Base-by-base conservation (phyloP, 2,113 vertebrate species). In the Oncorhynchus kisutch region DNA sequence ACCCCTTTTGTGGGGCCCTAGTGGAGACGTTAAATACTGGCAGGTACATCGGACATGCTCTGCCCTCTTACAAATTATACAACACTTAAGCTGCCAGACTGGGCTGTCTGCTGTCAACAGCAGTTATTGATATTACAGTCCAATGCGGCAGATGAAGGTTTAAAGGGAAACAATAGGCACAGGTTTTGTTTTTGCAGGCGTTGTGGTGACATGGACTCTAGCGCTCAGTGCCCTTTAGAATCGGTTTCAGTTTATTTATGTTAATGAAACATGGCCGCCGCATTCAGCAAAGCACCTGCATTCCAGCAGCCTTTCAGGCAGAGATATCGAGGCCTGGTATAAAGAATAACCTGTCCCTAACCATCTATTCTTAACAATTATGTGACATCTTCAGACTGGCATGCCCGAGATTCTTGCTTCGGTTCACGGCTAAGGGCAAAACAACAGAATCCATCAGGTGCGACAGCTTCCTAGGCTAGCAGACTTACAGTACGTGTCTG, bases 371-470 rank as follows among this genome's bases (percentile, higher is more conserved):
- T 79, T 49, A 75, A 73, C 60, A 71, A 68, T 66, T 76, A 31
- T 78, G 67, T 72, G 25, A n/a, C 31, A 67, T 77, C 18, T 78
- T 71, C 57, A n/a, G 66, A 25, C 29, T 39, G 71, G 51, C 85
- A 76, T 84, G 74, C 70, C 71, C 72, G 29, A 29, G 45, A 86
- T 84, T 82, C 71, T 74, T 74, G 60, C 9, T 66, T 78, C 1
- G 78, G 85, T 86, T 84, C 82, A 76, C n/a, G 14, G 73, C 51
- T 49, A 72, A 78, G 64, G 70, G 71, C 75, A 80, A 75, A 74
- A 80, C 75, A 83, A 76, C 78, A 75, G 65, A 45, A 80, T 76
- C 80, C 22, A 80, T 78, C 82, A 76, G 69, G 67, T 67, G 29
- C 73, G 78, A 82, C 78, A 71, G 69, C 64, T 81, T 79, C 29